Conservation (phyloP, 2,888 invertebrate species). For the Phaonia tiefii region DNA sequence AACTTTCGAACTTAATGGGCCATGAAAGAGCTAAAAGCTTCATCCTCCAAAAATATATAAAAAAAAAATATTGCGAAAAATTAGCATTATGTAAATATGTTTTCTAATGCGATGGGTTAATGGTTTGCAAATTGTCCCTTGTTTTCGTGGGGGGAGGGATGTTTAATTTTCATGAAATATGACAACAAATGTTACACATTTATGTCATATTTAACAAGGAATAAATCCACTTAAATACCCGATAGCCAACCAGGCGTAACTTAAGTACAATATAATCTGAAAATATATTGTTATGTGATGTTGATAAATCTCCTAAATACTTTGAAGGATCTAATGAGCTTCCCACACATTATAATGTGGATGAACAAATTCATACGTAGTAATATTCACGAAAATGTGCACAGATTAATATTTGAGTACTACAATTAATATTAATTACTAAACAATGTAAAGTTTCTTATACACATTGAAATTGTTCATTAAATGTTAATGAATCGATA, state of each 20-base stretch:
- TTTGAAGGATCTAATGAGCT: no score
- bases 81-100: conserved; percentile 16
- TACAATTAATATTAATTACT: no score
- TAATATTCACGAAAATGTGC: no score
- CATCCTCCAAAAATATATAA: no score
- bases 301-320: neutral
- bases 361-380: no score
- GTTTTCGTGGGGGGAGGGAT: neutral
- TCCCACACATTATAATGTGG: no score
- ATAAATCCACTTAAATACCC: neutral
- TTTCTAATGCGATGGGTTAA: neutral
- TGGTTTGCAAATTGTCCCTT: conserved; percentile 1
- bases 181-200: neutral
- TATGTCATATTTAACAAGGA: conserved; percentile 18
- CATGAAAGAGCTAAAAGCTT: conserved; percentile 17
- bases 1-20: conserved; percentile 26
- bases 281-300: conserved; percentile 1
- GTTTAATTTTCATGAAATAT: neutral
- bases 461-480: no score
- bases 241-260: neutral
- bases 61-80: conserved; percentile 15
- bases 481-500: no score
- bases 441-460: no score
- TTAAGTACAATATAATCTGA: neutral
- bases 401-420: no score